Evolutionary conservation across 2,888 invertebrate genomes (phyloP).

Genomic region (Exephanes ischioxanthus): DNA sequence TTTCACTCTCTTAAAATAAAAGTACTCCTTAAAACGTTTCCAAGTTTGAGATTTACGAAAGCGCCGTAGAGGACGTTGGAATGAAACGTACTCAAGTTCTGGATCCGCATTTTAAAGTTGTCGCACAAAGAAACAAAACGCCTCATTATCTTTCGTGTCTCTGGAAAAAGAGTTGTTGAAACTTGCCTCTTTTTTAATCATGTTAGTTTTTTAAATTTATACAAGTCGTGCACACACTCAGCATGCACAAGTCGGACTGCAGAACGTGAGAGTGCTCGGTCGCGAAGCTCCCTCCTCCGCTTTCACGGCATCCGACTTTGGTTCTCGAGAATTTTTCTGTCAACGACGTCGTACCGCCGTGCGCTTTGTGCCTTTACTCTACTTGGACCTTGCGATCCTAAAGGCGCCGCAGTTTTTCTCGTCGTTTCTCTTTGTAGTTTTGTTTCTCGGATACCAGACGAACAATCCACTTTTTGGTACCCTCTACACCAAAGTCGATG

Average conservation of each 20-base stretch:
- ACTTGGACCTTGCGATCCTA: constrained; percentile 35
- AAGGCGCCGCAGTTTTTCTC: constrained; percentile 27
- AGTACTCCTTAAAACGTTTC: neutral
- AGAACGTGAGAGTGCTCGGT: constrained; percentile 16
- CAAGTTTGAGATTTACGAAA: neutral
- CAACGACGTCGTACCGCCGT: neutral
- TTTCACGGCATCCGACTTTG: neutral
- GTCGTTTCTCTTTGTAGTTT: constrained; percentile 51
- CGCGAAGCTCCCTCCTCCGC: constrained; percentile 19
- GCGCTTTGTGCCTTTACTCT: constrained; percentile 18
- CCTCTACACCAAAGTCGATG: neutral
- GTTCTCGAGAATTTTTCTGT: constrained; percentile 6
- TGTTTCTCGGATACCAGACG: constrained; percentile 51
- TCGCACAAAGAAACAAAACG: neutral
- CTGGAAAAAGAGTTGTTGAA: neutral
- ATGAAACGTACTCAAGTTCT: neutral
- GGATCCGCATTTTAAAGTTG: neutral
- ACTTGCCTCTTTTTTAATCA: neutral
- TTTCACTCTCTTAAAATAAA: neutral
- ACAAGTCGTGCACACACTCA: neutral
- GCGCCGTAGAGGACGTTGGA: neutral
- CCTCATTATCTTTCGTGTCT: neutral
- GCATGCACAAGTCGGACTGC: neutral
- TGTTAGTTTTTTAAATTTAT: neutral
- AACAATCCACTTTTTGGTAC: constrained; percentile 2